phyloP scores from a whole-genome alignment of 2,113 vertebrate species.

The Prietella phreatophila region DNA sequence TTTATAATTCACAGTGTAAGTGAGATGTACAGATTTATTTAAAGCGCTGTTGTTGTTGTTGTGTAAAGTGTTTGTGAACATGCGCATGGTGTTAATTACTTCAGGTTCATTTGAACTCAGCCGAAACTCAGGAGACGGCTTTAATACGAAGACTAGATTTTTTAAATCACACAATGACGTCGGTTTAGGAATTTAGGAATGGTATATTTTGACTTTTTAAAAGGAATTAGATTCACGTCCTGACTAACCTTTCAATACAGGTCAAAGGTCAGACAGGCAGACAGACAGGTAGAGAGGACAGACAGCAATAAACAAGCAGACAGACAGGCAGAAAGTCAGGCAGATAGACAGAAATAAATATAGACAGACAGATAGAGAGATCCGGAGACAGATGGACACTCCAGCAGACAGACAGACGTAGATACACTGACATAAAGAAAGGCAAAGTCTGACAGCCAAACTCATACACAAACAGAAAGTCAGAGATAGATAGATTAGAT shows the following conservation, averaged over 20 bases:
- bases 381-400: not conserved
- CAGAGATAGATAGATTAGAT: not conserved
- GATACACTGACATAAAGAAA: not conserved
- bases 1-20: not conserved
- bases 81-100: not conserved
- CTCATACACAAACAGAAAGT: not conserved
- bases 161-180: not conserved
- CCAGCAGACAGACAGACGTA: not conserved
- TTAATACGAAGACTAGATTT: not conserved
- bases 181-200: not conserved
- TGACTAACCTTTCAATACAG: not conserved
- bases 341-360: not conserved
- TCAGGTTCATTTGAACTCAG: not conserved
- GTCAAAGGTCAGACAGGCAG: not conserved
- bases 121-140: not conserved
- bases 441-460: not conserved
- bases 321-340: not conserved
- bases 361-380: not conserved
- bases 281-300: not conserved
- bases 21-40: slow-evolving; percentile 14
- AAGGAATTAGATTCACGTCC: not conserved
- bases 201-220: not conserved
- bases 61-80: not conserved
- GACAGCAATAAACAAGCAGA: not conserved
- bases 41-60: not conserved